Evolutionary conservation across 2,797 vertebrate genomes (phyloP).

Genomic region (Cyprinella venusta): DNA sequence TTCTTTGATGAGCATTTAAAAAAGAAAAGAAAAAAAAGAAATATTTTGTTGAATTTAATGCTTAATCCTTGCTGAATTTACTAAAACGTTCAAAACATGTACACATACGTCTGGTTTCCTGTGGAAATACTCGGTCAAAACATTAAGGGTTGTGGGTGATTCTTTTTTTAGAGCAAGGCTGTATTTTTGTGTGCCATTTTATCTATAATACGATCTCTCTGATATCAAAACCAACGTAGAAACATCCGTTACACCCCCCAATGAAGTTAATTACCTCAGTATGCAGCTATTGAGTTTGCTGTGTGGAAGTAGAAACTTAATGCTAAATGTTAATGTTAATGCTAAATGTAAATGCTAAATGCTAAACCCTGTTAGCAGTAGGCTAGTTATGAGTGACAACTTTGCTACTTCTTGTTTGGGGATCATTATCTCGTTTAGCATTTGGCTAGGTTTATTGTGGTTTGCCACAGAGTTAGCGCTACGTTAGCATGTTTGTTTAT

Average conservation of each 20-base stretch:
- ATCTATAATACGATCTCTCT: background rate
- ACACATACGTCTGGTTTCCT: background rate
- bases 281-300: background rate
- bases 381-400: background rate
- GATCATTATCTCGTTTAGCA: background rate
- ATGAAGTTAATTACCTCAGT: background rate
- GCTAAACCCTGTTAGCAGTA: background rate
- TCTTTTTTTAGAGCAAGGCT: background rate
- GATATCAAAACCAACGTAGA: background rate
- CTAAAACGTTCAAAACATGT: background rate
- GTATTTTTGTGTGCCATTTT: background rate
- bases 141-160: background rate
- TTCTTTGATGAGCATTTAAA: background rate
- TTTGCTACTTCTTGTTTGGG: background rate
- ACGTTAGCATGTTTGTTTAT: background rate
- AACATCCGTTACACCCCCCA: background rate
- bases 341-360: no score
- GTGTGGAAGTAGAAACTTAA: background rate
- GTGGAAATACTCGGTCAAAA: background rate
- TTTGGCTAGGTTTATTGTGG: background rate
- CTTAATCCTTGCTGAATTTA: background rate
- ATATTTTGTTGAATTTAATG: background rate
- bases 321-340: no score
- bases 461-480: background rate
- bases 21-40: background rate